Evolutionary conservation across 2,113 vertebrate genomes (phyloP).

Genomic region (Oenanthe oenanthe): DNA sequence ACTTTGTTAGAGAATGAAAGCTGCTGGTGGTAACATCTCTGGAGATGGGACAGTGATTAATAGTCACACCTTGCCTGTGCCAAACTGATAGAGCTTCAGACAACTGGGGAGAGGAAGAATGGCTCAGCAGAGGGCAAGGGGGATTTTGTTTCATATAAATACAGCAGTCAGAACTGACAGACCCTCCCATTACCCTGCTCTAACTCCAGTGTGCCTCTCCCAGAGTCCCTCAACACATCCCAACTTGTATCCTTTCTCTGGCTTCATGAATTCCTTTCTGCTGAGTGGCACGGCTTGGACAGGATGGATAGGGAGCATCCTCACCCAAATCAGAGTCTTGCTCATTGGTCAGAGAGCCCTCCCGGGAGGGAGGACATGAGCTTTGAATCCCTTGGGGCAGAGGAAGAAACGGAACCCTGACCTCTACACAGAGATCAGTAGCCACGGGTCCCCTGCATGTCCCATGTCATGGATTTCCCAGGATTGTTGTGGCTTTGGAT

Average conservation of each 20-base stretch:
- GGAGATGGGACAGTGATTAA: conserved; percentile 26
- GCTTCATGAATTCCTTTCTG: conserved; percentile 48
- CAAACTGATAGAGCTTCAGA: background rate
- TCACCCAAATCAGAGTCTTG: background rate
- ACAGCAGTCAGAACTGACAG: background rate
- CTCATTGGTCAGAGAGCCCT: background rate
- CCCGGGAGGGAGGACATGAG: background rate
- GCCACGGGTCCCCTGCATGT: background rate
- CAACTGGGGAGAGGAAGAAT: background rate
- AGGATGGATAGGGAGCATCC: conserved; percentile 31
- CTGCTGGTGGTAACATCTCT: conserved; percentile 15
- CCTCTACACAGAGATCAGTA: conserved; percentile 26
- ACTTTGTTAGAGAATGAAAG: conserved; percentile 5
- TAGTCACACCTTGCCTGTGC: background rate
- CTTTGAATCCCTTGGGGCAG: background rate
- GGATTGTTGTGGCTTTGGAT: conserved; percentile 1
- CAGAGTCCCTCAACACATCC: background rate
- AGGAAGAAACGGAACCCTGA: conserved; percentile 38
- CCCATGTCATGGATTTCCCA: conserved; percentile 58
- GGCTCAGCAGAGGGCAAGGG: background rate
- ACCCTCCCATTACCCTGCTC: background rate
- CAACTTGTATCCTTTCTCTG: background rate
- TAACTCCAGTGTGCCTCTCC: background rate
- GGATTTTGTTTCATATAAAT: background rate
- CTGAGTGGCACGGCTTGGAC: conserved; percentile 23